Conservation (phyloP, 1,140 invertebrate species). For the Elymnias hypermnestra region DNA sequence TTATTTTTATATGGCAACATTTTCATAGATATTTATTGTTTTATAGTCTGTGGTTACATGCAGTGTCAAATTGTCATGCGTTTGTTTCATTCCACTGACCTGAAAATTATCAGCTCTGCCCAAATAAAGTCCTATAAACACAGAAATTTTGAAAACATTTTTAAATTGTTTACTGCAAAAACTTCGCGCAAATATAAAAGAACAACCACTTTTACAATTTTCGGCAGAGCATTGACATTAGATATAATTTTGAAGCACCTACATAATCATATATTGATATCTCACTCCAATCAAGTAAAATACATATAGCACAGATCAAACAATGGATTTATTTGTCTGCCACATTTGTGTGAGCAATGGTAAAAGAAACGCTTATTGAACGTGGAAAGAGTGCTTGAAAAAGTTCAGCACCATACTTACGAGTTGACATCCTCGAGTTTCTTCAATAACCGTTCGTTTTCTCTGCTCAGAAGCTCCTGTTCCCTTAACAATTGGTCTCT, state of each 20-base stretch:
- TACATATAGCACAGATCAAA: too few species aligned
- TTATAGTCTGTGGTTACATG: background rate
- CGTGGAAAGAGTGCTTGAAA: too few species aligned
- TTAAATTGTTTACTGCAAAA: too few species aligned
- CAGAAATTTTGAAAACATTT: conserved; percentile 4
- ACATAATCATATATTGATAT: too few species aligned
- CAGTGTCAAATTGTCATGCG: conserved; percentile 20
- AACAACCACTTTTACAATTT: too few species aligned
- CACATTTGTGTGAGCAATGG: too few species aligned
- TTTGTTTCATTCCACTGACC: conserved; percentile 32
- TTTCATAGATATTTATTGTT: background rate
- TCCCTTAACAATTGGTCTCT: conserved; percentile 89
- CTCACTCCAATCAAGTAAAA: too few species aligned
- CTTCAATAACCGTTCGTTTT: conserved; percentile 91
- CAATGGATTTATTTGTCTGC: too few species aligned
- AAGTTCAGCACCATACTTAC: too few species aligned
- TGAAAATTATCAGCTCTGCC: conserved; percentile 42
- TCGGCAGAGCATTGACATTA: too few species aligned
- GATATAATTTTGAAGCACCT: too few species aligned
- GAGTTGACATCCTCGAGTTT: conserved; percentile 92
- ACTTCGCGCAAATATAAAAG: background rate
- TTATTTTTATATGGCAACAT: background rate
- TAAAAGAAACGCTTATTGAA: too few species aligned
- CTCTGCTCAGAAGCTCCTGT: conserved; percentile 91
- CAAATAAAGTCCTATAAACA: conserved; percentile 54